A percentile compares a stretch with the other conserved stretches of the same genome.
Conservation (phyloP, 1,140 invertebrate genomes). For the Bombus breviceps region DNA sequence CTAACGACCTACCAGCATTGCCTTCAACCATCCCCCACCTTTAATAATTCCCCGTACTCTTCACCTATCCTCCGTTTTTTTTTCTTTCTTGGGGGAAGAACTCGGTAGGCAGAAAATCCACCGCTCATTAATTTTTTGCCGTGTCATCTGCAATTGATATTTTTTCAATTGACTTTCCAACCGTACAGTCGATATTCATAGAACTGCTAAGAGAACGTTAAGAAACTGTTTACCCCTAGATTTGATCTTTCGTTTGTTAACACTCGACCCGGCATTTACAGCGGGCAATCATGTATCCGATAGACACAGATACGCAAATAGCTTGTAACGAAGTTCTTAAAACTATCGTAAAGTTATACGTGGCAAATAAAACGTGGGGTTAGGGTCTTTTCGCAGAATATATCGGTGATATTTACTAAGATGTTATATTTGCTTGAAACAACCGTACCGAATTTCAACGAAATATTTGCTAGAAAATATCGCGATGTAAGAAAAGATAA, state of each 20-base stretch:
- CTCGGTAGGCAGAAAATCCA: slow-evolving; percentile 44
- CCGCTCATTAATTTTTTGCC: slow-evolving; percentile 55
- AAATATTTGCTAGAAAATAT: neutral
- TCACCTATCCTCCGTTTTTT: slow-evolving; percentile 19
- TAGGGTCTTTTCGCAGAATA: too few relatives aligned
- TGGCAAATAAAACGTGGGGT: too few relatives aligned
- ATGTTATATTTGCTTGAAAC: too few relatives aligned
- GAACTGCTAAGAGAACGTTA: neutral
- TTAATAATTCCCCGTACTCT: slow-evolving; percentile 9
- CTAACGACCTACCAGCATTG: slow-evolving; percentile 71
- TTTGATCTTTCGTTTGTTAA: neutral
- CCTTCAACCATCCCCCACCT: slow-evolving; percentile 38
- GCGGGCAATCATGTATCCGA: neutral
- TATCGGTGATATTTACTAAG: too few relatives aligned
- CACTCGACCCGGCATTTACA: neutral
- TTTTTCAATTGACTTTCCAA: neutral
- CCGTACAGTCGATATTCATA: neutral
- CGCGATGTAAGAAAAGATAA: neutral
- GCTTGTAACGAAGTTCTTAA: neutral
- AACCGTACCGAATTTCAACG: too few relatives aligned
- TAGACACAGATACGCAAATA: neutral
- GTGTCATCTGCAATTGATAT: slow-evolving; percentile 39
- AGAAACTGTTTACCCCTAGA: neutral
- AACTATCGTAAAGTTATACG: too few relatives aligned
- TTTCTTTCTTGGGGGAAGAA: neutral